Base-by-base conservation (phyloP, 2,888 invertebrate species). In the Aporophyla lueneburgensis region DNA sequence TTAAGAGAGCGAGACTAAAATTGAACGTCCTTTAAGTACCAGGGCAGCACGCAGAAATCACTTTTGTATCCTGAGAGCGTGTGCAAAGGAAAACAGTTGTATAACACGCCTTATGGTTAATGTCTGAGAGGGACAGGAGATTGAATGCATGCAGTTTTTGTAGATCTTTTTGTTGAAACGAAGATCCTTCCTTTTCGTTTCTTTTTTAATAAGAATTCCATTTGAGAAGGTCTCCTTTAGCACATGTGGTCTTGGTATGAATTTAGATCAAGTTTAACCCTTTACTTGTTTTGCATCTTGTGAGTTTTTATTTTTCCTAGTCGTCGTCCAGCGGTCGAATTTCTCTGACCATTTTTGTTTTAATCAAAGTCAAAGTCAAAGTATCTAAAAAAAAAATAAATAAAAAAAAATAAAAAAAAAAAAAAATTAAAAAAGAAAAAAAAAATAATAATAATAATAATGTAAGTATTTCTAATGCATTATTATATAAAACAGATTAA, bases 221-320 rank as follows among this genome's bases (percentile, higher is more conserved):
- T 66, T 53, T 62, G 56, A 62, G 67, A 76, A 76, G 24, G 63
- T 56, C 86, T 85, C 82, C 78, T 86, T 78, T 69, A 46, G 83
- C 72, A 87, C 87, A 91, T 96, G 93, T 75, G 81, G 73, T 81
- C 94, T 92, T 94, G 88, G 94, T 96, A 91, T 76, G 83, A 87
- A 94, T 93, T 89, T 92, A 91, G 94, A 92, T 91, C 93, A 92
- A 88, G 81, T 90, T 88, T 88, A 93, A 92, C 91, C 89, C 92
- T 91, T 94, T 89, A 51, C 73, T 83, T 80, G 66, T 71, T 83
- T 86, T 71, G 76, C 68, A 40, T 69, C 7, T 43, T 49, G 49
- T 27, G 40, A 2, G 14, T 14, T 16, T 14, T 16, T 71, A 33
- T 40, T 66, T 33, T 53, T 21, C 33, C 33, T 33, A 33, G 33